These are phyloP conservation scores for Drosophila vallismaia DNA, from an alignment of 2,888 invertebrate species.

Conservation along the genomic window DNA sequence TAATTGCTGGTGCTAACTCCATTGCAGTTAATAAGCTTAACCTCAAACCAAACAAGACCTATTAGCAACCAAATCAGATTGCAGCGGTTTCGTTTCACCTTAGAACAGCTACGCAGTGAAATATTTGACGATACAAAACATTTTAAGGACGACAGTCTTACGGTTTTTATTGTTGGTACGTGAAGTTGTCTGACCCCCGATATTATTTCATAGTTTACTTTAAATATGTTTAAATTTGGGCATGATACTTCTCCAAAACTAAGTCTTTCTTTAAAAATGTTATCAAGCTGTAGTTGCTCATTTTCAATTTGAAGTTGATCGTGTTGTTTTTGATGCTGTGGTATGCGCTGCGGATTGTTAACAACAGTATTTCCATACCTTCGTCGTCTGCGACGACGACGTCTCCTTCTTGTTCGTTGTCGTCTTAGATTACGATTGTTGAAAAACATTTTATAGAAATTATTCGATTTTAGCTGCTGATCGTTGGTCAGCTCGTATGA, in stretches of 20 bases:
- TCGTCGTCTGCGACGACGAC: constrained; percentile 57
- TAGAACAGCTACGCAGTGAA: constrained; percentile 54
- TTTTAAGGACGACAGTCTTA: constrained; percentile 40
- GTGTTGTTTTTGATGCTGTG: not conserved
- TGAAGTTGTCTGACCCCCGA: constrained; percentile 4
- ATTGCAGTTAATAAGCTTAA: constrained; percentile 80
- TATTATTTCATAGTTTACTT: constrained; percentile 38
- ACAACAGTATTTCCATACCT: constrained; percentile 22
- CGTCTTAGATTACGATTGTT: constrained; percentile 64
- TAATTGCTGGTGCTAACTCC: constrained; percentile 65
- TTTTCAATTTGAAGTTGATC: constrained; percentile 4
- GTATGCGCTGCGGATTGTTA: constrained; percentile 31
- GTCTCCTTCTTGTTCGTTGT: constrained; percentile 58
- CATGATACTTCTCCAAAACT: constrained; percentile 6
- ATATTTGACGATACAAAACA: constrained; percentile 36
- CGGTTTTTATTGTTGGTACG: constrained; percentile 10
- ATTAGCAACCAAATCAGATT: constrained; percentile 82
- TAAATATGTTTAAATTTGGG: constrained; percentile 46
- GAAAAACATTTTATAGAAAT: constrained; percentile 65
- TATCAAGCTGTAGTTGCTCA: constrained; percentile 10
- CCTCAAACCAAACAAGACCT: constrained; percentile 82
- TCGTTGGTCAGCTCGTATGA: constrained; percentile 66
- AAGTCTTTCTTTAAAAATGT: constrained; percentile 10
- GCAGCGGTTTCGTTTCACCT: constrained; percentile 57
- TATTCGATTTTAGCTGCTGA: constrained; percentile 71